Conservation (phyloP, 92 coral and sea anemone species). For the Desmophyllum pertusum region DNA sequence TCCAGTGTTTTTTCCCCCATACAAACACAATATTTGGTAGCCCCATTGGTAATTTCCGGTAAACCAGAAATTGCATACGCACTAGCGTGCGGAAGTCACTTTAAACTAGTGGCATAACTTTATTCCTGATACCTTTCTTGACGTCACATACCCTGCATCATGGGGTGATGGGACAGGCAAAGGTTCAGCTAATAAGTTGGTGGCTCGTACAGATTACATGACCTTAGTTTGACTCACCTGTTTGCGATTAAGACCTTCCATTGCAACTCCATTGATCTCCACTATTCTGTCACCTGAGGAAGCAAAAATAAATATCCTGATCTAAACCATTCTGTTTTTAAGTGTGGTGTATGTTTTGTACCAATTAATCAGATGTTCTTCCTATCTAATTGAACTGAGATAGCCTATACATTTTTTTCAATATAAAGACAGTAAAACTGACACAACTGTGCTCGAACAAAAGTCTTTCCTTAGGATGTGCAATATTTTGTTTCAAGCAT, state of each 20-base stretch:
- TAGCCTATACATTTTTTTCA: neutral
- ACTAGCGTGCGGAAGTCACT: too few species aligned
- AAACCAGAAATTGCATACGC: too few species aligned
- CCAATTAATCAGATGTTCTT: neutral
- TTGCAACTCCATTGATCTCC: slow-evolving; percentile 85
- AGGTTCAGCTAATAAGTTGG: neutral
- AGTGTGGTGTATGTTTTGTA: neutral
- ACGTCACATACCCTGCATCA: neutral
- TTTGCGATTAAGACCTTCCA: slow-evolving; percentile 95
- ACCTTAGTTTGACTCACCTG: slow-evolving; percentile 61
- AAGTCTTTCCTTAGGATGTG: neutral
- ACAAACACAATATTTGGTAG: too few species aligned
- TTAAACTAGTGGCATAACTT: neutral
- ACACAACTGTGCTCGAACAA: too few species aligned
- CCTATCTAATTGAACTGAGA: neutral
- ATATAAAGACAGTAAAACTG: too few species aligned
- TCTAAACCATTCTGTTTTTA: too few species aligned
- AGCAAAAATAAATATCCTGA: neutral
- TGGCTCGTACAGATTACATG: neutral
- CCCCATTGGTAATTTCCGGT: too few species aligned
- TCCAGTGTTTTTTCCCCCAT: too few species aligned
- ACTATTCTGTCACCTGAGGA: slow-evolving; percentile 90
- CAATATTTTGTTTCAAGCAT: neutral
- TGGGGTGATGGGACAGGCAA: neutral
- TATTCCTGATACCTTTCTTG: neutral